Evolutionary conservation across 2,888 invertebrate species (phyloP).

Genomic region (Andricus curvator): DNA sequence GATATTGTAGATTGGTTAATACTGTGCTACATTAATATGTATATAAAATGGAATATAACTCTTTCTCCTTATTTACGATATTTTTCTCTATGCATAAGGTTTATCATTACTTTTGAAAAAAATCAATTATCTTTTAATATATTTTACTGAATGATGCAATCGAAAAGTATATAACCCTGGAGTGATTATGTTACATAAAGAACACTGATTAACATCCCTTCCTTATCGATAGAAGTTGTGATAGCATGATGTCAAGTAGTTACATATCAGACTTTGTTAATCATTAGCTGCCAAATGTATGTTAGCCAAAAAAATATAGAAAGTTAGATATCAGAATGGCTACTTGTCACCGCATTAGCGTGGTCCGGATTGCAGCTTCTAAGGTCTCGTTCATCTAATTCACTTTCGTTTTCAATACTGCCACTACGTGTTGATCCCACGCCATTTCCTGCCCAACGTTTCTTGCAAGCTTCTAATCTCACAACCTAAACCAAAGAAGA

Average conservation of each 20-base stretch:
- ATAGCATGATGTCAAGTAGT: neutral
- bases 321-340: conserved; percentile 49
- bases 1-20: neutral
- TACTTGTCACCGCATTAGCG: conserved; percentile 62
- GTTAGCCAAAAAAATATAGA: conserved; percentile 19
- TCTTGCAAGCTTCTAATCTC: conserved; percentile 85
- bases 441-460: conserved; percentile 74
- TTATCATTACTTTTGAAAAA: neutral
- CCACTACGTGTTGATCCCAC: conserved; percentile 70
- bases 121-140: neutral
- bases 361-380: conserved; percentile 74
- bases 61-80: neutral
- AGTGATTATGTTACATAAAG: conserved; percentile 13
- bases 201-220: conserved; percentile 10
- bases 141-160: neutral
- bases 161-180: conserved; percentile 23
- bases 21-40: neutral
- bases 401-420: conserved; percentile 79
- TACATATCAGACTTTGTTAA: neutral
- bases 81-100: too few species aligned
- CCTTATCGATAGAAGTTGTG: neutral
- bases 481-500: conserved; percentile 81
- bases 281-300: neutral
- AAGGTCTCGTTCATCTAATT: conserved; percentile 80
- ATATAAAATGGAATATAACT: neutral